phyloP scores from a whole-genome alignment of 2,888 invertebrate species.

The Andrena flavipes region DNA sequence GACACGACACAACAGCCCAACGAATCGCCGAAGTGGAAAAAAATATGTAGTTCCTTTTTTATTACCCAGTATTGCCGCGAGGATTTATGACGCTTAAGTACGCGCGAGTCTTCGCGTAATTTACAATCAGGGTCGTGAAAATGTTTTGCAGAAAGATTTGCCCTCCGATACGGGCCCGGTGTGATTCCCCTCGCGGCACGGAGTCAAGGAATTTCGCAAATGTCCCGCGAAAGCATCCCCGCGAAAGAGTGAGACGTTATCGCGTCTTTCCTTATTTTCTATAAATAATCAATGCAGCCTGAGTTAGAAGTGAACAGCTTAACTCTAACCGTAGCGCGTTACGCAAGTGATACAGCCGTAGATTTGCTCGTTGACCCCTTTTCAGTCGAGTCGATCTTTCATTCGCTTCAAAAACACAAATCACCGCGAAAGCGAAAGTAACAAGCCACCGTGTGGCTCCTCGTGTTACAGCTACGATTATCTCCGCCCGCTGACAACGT shows the following conservation, averaged over 20 bases:
- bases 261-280: constrained; percentile 44
- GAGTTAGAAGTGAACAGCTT: constrained; percentile 32
- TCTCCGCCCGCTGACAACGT: not conserved
- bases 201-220: not conserved
- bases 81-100: not conserved
- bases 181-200: too few species aligned
- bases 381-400: constrained; percentile 47
- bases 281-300: constrained; percentile 50
- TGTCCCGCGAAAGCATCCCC: not conserved
- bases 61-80: not conserved
- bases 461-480: constrained; percentile 39
- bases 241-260: not conserved
- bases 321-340: constrained; percentile 40
- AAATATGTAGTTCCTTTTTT: not conserved
- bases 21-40: not conserved
- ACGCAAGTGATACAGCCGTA: constrained; percentile 55
- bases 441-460: constrained; percentile 12
- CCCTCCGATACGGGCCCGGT: too few species aligned
- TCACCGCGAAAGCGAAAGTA: constrained; percentile 53
- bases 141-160: too few species aligned
- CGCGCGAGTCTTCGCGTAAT: too few species aligned
- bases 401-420: constrained; percentile 47
- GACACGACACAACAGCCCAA: not conserved
- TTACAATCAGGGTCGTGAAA: too few species aligned
- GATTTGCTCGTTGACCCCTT: constrained; percentile 60